phyloP scores from a whole-genome alignment of 2,797 vertebrate species.

The Limnodromus scolopaceus region DNA sequence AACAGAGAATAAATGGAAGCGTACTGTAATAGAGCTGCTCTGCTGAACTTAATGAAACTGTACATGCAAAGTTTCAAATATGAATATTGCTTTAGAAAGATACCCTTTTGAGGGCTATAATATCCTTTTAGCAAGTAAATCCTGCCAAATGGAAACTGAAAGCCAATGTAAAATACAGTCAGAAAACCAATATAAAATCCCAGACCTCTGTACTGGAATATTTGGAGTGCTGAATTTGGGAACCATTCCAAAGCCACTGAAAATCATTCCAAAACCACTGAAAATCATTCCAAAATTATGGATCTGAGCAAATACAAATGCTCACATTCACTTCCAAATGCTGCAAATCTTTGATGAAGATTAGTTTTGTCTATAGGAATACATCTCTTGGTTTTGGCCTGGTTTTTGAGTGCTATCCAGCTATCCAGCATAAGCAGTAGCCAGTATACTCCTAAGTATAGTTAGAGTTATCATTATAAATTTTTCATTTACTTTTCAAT shows the following conservation, averaged over 20 bases:
- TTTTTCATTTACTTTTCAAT: constrained; percentile 36
- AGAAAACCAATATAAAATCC: neutral
- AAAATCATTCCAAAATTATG: neutral
- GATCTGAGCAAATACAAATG: neutral
- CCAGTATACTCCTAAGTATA: constrained; percentile 42
- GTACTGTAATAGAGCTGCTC: neutral
- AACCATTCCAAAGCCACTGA: neutral
- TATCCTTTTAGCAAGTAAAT: constrained; percentile 1
- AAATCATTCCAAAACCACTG: neutral
- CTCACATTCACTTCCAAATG: neutral
- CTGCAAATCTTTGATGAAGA: neutral
- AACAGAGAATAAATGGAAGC: neutral
- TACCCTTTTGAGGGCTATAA: neutral
- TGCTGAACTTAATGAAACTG: neutral
- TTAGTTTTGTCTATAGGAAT: neutral
- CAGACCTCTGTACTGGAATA: neutral
- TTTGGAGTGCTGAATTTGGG: neutral
- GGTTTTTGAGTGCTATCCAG: neutral
- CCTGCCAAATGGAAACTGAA: neutral
- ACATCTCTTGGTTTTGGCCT: neutral
- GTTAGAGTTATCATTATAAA: constrained; percentile 1
- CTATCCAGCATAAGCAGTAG: constrained; percentile 36
- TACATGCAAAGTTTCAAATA: neutral
- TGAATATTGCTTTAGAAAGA: neutral
- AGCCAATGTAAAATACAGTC: neutral